These are phyloP conservation scores for Pseudomyrmex sp. DNA, from an alignment of 1,140 invertebrate species.

Conservation along the genomic window DNA sequence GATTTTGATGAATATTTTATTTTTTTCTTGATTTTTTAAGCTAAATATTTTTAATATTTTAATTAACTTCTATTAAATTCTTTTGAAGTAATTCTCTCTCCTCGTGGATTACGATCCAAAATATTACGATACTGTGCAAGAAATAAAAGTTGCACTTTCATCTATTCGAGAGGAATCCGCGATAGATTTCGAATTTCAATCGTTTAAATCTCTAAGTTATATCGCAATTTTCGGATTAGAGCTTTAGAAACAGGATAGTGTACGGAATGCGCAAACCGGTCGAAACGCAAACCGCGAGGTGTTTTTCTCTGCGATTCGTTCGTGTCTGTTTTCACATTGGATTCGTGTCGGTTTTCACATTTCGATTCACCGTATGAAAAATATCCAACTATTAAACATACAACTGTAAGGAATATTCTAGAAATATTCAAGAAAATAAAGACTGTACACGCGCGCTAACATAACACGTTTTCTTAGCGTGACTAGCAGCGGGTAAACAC, in stretches of 20 bases:
- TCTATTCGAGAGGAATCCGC: not conserved
- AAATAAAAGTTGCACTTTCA: conserved; percentile 10
- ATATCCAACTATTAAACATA: not conserved
- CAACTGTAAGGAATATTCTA: not conserved
- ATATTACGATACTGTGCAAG: not conserved
- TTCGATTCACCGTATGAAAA: not conserved
- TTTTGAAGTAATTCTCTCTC: not conserved
- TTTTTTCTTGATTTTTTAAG: not conserved
- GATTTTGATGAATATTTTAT: not conserved
- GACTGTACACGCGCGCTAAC: too few relatives aligned
- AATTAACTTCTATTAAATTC: not conserved
- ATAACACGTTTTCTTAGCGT: too few relatives aligned
- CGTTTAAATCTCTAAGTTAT: conserved; percentile 30
- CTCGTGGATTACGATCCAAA: not conserved
- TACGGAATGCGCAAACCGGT: not conserved
- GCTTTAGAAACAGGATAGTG: conserved; percentile 41
- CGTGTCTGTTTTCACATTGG: not conserved
- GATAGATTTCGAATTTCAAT: conserved; percentile 50
- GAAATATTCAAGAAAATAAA: too few relatives aligned
- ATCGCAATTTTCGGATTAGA: conserved; percentile 10
- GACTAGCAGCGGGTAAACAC: too few relatives aligned
- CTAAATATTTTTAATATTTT: not conserved
- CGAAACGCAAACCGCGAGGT: conserved; percentile 1
- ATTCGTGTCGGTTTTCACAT: not conserved
- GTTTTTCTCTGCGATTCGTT: not conserved